These are phyloP conservation scores for Labeo calbasu DNA, from an alignment of 2,797 vertebrate species.

Conservation along the genomic window DNA sequence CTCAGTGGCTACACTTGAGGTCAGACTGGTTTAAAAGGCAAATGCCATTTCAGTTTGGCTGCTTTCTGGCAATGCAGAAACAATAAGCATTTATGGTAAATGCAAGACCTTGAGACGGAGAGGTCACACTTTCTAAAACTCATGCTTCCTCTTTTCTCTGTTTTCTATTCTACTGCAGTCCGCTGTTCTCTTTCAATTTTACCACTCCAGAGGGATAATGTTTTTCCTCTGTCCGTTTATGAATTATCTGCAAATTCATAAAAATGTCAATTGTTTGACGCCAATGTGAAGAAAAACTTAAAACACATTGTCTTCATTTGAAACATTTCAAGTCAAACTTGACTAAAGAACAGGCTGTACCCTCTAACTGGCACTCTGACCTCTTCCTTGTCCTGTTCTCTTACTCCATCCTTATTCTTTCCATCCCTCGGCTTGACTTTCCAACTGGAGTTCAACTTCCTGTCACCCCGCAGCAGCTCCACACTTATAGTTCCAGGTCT, in stretches of 20 bases:
- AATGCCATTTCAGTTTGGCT: conserved; percentile 16
- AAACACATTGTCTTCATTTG: conserved; percentile 15
- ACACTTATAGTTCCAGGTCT: conserved; percentile 5
- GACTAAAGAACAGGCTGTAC: conserved; percentile 7
- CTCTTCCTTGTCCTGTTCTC: conserved; percentile 12
- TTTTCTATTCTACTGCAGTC: conserved; percentile 5
- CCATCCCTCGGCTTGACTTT: conserved; percentile 14
- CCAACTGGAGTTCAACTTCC: conserved; percentile 23
- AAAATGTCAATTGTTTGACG: conserved; percentile 27
- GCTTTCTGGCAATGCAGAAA: conserved; percentile 43
- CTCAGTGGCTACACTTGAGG: conserved; percentile 16
- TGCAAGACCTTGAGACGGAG: conserved; percentile 52
- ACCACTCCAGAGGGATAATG: conserved; percentile 14
- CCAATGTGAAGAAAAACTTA: conserved; percentile 6
- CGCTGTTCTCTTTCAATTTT: not conserved
- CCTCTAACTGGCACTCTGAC: conserved; percentile 25
- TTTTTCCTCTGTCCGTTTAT: conserved; percentile 20
- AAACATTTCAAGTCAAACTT: not conserved
- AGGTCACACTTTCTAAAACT: conserved; percentile 66
- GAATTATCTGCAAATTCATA: conserved; percentile 20
- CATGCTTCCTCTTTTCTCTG: conserved; percentile 31
- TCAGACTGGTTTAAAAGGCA: conserved; percentile 11
- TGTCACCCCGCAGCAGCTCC: conserved; percentile 1
- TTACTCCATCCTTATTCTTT: conserved; percentile 32
- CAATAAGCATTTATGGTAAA: conserved; percentile 25